Percentiles rank a stretch among this genome's conserved stretches.
Conservation (phyloP, 1,140 invertebrate genomes). For the Micrasema minimum region DNA sequence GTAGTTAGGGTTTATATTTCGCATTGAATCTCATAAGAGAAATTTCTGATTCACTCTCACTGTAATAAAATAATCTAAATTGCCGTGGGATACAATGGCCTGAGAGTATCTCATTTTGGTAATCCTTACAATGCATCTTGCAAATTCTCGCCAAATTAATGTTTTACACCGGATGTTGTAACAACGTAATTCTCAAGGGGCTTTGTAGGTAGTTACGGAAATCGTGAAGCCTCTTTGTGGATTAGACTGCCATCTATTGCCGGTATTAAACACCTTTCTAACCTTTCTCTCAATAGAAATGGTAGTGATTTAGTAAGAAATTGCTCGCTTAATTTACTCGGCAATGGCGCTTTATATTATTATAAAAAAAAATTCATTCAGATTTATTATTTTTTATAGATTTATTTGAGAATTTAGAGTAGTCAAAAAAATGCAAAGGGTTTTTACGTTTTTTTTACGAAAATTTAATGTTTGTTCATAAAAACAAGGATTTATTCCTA, state of each 20-base stretch:
- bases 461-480: too few species aligned
- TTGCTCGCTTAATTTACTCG: too few species aligned
- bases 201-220: not conserved
- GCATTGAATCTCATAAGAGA: not conserved
- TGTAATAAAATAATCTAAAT: not conserved
- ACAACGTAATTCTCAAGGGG: not conserved
- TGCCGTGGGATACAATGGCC: not conserved
- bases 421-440: too few species aligned
- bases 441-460: too few species aligned
- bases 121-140: slow-evolving; percentile 22
- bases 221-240: not conserved
- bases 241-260: slow-evolving; percentile 6
- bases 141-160: slow-evolving; percentile 19
- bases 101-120: slow-evolving; percentile 21
- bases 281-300: slow-evolving; percentile 28
- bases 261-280: slow-evolving; percentile 1
- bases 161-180: slow-evolving; percentile 14
- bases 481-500: too few species aligned
- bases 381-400: too few species aligned
- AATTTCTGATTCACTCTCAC: slow-evolving; percentile 16
- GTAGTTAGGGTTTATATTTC: too few species aligned
- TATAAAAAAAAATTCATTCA: too few species aligned
- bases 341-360: slow-evolving; percentile 27
- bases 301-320: too few species aligned
- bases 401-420: too few species aligned